These are phyloP conservation scores for Ariolimax columbianus DNA, from an alignment of 2,888 invertebrate genomes.

Conservation along the genomic window DNA sequence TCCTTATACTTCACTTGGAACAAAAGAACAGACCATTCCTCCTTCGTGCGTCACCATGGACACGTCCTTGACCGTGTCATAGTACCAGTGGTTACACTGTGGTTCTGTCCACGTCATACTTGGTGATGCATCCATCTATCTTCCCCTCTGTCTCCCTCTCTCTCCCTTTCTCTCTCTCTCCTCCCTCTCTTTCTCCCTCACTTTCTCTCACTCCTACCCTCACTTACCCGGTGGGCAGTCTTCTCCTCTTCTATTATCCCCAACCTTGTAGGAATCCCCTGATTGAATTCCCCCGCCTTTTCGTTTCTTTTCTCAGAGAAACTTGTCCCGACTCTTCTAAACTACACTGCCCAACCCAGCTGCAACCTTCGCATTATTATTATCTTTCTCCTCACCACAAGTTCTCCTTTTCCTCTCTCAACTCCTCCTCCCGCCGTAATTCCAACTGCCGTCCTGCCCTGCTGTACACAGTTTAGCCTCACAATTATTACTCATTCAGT, in stretches of 20 bases:
- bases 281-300: background rate
- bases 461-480: conserved; percentile 13
- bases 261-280: background rate
- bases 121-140: too few species aligned
- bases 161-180: too few species aligned
- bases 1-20: too few species aligned
- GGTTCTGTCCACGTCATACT: too few species aligned
- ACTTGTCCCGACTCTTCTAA: background rate
- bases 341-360: background rate
- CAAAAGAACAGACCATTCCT: too few species aligned
- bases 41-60: too few species aligned
- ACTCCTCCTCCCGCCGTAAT: background rate
- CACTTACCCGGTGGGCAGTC: background rate
- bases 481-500: conserved; percentile 24
- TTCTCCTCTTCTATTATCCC: background rate
- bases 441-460: conserved; percentile 4
- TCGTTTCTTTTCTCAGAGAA: background rate
- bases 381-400: background rate
- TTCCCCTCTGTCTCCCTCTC: too few species aligned
- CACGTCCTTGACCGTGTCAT: too few species aligned
- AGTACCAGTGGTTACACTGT: too few species aligned
- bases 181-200: too few species aligned
- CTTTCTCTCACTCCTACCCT: background rate
- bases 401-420: too few species aligned
- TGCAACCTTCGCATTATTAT: too few species aligned